phyloP scores from a whole-genome alignment of 2,113 vertebrate genomes.

The Turdus rufiventris region DNA sequence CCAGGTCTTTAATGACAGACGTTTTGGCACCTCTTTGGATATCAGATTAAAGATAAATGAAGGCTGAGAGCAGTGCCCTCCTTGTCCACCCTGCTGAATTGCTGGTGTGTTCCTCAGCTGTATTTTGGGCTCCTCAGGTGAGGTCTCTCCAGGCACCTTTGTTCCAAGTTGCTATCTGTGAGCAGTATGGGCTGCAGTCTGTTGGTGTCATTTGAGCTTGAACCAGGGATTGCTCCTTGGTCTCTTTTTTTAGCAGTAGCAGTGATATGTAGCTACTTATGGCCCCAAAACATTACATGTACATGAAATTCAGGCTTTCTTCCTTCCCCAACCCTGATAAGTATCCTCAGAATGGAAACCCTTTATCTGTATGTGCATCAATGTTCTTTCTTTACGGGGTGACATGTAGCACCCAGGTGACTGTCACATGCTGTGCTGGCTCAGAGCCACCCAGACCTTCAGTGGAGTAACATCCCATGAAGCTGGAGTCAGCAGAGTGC shows the following conservation, averaged over 20 bases:
- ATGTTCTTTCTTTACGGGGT: background rate
- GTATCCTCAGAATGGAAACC: background rate
- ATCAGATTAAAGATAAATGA: background rate
- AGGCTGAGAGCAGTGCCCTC: fast-evolving
- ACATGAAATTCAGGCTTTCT: background rate
- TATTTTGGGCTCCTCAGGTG: background rate
- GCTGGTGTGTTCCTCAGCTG: background rate
- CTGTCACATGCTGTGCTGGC: background rate
- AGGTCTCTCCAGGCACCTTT: fast-evolving
- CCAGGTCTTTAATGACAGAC: background rate
- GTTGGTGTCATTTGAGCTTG: background rate
- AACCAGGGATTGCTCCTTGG: background rate
- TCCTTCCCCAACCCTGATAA: background rate
- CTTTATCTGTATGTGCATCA: background rate
- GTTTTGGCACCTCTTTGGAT: background rate
- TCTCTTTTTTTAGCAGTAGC: background rate
- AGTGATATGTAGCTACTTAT: background rate
- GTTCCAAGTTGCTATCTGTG: background rate
- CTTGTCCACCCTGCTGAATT: background rate
- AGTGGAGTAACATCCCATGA: background rate
- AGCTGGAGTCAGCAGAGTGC: background rate
- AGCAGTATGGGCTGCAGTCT: background rate
- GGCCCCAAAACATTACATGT: background rate
- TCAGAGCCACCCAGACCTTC: background rate
- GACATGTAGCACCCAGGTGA: background rate